Base-by-base conservation (phyloP, 2,113 vertebrate species). In the Catagonus wagneri region DNA sequence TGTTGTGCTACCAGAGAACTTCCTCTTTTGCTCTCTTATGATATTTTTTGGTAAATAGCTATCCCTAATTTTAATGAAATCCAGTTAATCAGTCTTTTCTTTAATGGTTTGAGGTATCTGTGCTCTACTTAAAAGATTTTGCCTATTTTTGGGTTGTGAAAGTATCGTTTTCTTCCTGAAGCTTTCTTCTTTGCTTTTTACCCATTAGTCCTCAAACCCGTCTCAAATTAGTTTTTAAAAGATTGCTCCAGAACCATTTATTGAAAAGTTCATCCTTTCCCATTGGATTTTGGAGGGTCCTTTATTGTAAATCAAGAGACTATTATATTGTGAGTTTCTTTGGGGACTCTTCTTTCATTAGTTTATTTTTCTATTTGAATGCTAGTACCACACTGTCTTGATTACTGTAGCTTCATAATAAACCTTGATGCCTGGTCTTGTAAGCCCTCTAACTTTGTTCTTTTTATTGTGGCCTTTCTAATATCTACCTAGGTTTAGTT, bases 101-200 rank as follows among this genome's bases (percentile, higher is more conserved):
- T 85, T 72, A 65, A 12, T 76, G 7, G 54, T 54, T 71, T 76
- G 23, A 89, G 25, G 13, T 86, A 36, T 61, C 58, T 36, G 15
- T 50, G 19, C 7, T 22, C 71, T 89, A 22, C 36, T n/a, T 75
- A 76, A 76, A 61, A 80, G 22, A 50, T 74, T 36, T 93, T 74
- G 29, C 44, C 4, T 80, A 52, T 56, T 92, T 29, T 44, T 89
- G 76, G 60, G 4, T 72, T 36, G 32, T 76, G 32, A 68, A 92
- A 80, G 65, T 65, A 79, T 79, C 68, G 27, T 54, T 89, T 87
- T 88, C 50, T 89, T 76, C 61, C 52, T 90, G 68, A 78, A 81
- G 17, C 22, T 81, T 89, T 91, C 32, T 81, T 86, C 29, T 89
- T 95, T 94, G 11, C 3, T 27, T 84, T 61, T 89, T 80, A 81